phyloP scores from a whole-genome alignment of 2,888 invertebrate genomes.

The Mesopsocus fuscifrons region DNA sequence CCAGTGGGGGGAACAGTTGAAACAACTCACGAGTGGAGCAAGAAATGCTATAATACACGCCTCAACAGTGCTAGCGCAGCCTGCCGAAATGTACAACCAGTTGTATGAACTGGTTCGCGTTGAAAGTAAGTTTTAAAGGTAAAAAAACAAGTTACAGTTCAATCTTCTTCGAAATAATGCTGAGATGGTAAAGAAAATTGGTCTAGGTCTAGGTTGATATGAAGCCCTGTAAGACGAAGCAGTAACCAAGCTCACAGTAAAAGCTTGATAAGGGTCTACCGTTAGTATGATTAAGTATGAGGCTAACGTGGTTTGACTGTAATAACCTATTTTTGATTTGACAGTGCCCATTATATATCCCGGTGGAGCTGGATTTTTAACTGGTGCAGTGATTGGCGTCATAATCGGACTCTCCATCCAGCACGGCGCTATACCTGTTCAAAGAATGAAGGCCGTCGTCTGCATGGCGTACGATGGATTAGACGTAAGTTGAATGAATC shows the following conservation, averaged over 20 bases:
- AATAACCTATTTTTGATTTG: too few relatives aligned
- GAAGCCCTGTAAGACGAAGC: too few relatives aligned
- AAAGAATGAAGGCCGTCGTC: constrained; percentile 25
- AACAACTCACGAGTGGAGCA: too few relatives aligned
- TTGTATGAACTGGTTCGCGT: not conserved
- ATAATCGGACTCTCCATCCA: constrained; percentile 21
- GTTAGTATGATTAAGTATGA: too few relatives aligned
- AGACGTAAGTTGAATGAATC: constrained; percentile 22
- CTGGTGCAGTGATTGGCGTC: constrained; percentile 24
- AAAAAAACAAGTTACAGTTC: too few relatives aligned
- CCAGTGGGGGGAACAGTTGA: constrained; percentile 2
- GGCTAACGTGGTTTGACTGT: too few relatives aligned
- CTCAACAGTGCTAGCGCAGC: constrained; percentile 1
- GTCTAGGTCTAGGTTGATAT: too few relatives aligned
- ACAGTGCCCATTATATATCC: constrained; percentile 23
- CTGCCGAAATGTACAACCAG: constrained; percentile 2
- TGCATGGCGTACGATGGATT: constrained; percentile 23
- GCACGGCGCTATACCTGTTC: constrained; percentile 18
- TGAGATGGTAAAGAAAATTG: too few relatives aligned
- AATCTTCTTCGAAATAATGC: too few relatives aligned
- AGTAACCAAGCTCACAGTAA: too few relatives aligned
- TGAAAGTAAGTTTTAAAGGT: constrained; percentile 5
- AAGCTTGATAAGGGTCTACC: too few relatives aligned
- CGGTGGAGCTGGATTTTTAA: constrained; percentile 23
- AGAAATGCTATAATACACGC: not conserved